Percentiles rank a stretch among this genome's conserved stretches.
Conservation (phyloP, 1,140 invertebrate species). For the Wasmannia auropunctata region DNA sequence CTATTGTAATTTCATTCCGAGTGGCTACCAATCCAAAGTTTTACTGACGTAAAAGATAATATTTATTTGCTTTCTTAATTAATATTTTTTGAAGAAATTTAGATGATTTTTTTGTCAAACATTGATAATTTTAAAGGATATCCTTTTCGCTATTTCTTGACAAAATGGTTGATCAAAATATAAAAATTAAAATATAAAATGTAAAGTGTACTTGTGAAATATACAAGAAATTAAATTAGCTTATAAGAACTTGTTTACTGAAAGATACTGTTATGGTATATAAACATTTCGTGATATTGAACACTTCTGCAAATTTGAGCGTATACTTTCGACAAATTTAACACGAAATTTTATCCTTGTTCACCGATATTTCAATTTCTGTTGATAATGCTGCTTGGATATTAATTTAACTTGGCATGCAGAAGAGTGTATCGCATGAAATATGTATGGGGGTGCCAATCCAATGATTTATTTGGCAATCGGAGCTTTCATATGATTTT, state of each 20-base stretch:
- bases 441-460: slow-evolving; percentile 14
- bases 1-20: slow-evolving; percentile 42
- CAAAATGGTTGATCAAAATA: not conserved
- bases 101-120: not conserved
- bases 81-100: not conserved
- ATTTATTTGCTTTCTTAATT: not conserved
- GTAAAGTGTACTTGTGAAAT: not conserved
- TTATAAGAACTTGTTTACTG: not conserved
- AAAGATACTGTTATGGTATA: not conserved
- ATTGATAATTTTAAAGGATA: not conserved
- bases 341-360: not conserved
- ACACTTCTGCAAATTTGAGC: not conserved
- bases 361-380: slow-evolving; percentile 7
- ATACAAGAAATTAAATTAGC: too few relatives aligned
- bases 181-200: not conserved
- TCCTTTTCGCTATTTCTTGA: not conserved
- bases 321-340: slow-evolving; percentile 1
- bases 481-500: not conserved
- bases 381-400: slow-evolving; percentile 3
- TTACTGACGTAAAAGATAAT: not conserved
- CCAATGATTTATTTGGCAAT: slow-evolving; percentile 34
- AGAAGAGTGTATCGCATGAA: not conserved
- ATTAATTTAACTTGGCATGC: slow-evolving; percentile 45
- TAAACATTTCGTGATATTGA: not conserved
- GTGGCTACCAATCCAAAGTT: not conserved